Evolutionary conservation across 2,888 invertebrate genomes (phyloP).

Genomic region (Sphaerophoria taeniata): DNA sequence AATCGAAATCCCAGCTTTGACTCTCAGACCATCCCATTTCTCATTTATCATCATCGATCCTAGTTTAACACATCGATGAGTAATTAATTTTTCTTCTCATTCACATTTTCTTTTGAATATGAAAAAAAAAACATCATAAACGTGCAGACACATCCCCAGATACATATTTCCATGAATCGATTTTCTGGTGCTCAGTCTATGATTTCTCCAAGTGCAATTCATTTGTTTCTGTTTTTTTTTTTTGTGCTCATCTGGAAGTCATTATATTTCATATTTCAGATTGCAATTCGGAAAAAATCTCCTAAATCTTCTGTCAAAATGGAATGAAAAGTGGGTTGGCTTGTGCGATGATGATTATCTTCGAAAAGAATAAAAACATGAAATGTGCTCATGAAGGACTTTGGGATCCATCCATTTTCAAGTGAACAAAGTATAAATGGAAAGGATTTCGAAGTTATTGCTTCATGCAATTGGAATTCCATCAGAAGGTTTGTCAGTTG

Average conservation of each 20-base stretch:
- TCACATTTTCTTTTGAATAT: background rate
- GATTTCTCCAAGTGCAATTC: constrained; percentile 6
- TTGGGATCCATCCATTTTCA: background rate
- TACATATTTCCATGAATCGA: background rate
- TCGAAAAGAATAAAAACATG: background rate
- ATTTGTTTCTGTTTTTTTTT: background rate
- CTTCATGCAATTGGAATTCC: too few species aligned
- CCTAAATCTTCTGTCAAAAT: constrained; percentile 10
- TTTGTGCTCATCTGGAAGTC: constrained; percentile 6
- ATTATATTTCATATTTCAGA: constrained; percentile 22
- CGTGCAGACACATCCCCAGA: background rate
- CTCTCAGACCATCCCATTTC: background rate
- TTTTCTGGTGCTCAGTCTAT: constrained; percentile 6
- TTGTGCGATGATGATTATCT: constrained; percentile 19
- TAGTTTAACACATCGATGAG: constrained; percentile 6
- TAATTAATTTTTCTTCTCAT: background rate
- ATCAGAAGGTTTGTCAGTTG: too few species aligned
- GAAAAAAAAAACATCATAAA: background rate
- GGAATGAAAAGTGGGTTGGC: background rate
- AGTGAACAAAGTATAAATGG: background rate
- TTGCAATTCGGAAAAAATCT: background rate
- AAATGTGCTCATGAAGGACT: background rate
- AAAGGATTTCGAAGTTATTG: too few species aligned
- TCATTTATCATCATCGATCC: constrained; percentile 12
- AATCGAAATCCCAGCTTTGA: background rate